Conservation (phyloP, 2,797 vertebrate species). For the Phataginus tetradactyla region DNA sequence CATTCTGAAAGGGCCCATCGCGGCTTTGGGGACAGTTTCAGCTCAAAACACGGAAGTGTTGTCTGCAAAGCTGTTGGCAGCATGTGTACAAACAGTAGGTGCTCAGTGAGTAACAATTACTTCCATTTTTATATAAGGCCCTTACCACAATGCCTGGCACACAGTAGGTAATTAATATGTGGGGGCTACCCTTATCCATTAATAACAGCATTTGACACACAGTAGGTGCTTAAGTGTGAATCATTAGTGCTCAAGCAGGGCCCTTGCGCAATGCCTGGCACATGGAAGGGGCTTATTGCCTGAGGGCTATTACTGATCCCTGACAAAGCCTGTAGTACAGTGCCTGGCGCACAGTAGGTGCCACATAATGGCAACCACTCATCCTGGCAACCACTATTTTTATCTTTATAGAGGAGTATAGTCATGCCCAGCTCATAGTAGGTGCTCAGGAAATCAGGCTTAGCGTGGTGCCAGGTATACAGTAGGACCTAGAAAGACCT, state of each 20-base stretch:
- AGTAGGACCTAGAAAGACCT: neutral
- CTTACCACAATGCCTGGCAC: neutral
- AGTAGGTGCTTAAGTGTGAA: neutral
- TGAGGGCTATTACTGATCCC: accelerated
- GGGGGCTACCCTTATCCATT: neutral
- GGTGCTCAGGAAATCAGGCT: neutral
- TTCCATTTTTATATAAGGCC: neutral
- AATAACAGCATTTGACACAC: neutral
- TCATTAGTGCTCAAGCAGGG: too few relatives aligned
- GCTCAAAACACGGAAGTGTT: accelerated
- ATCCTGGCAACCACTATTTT: neutral
- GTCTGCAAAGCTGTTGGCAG: neutral
- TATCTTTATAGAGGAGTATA: too few relatives aligned
- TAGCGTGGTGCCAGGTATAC: neutral
- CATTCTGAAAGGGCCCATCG: neutral
- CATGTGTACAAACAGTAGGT: neutral
- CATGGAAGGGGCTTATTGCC: neutral
- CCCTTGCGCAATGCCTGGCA: neutral
- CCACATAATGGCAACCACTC: neutral
- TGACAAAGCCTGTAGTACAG: neutral
- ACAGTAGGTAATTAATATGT: neutral
- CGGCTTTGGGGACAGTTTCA: neutral
- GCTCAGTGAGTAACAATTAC: neutral
- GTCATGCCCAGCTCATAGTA: neutral
- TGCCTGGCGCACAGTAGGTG: neutral